Evolutionary conservation across 2,888 invertebrate species (phyloP), one percentile per base, ranked within the genome.

Genomic region (Colostygia pectinataria): DNA sequence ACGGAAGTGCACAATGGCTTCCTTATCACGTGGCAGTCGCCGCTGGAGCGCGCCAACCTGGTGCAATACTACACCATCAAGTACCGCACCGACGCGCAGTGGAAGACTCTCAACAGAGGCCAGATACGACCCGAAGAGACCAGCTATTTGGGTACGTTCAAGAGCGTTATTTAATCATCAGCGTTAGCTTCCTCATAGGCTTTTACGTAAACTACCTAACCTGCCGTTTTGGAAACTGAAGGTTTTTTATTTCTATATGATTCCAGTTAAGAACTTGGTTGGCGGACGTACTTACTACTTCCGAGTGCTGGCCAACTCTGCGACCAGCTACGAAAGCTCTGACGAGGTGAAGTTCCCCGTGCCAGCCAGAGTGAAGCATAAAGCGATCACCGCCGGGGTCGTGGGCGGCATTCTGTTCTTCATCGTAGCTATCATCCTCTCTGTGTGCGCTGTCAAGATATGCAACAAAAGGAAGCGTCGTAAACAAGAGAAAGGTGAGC

Each of bases 321-420:
- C 95, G 68, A 95, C 94, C 70, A 96, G 95, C 81, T 96, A 94
- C 89, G 96, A 97, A 79, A 94, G 94, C 72, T 97, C 97, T 59
- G 97, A 97, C 59, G 95, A 95, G 87, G 94, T 97, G 70, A 95
- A 95, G 90, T 97, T 95, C 89, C 93, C 95, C 27, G 96, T 97
- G 70, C 97, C 97, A 63, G 96, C 96, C 59, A 93, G 97, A 56
- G 97, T 97, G 67, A 97, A 97, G 86, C 97, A 97, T 91, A 97
- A 97, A 93, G 97, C 97, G 65, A 97, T 98, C 83, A 97, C 97
- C 55, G 98, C 98, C 73, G 98, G 98, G 59, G 97, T 98, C 72
- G 97, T 98, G 66, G 98, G 98, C 70, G 98, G 98, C 65, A 95
- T 99, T 75, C 93, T 98, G 80, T 98, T 99, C 93, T 97, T 98